Base-by-base conservation (phyloP, 2,888 invertebrate genomes). In the Lithophane socia region DNA sequence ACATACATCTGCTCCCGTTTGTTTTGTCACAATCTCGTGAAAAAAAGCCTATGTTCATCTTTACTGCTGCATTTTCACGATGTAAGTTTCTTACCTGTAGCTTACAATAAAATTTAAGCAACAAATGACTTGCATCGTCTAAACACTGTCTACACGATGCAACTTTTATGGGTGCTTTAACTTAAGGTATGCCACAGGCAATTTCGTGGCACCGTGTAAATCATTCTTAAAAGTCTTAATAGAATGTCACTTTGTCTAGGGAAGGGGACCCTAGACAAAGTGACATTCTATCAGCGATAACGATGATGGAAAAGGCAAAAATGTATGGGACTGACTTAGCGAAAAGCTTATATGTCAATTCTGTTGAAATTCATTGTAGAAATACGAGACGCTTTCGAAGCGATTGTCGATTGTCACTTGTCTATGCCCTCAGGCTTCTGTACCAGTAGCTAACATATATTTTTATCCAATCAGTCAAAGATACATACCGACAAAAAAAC, bases 1-100 rank as follows among this genome's bases (percentile, higher is more conserved):
- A 67, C 21, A 21, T 70, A 44, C 24, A n/a, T 37, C 73, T n/a
- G n/a, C 37, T 71, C 49, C 66, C 18, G 18, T 58, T 37, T 47
- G 68, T 44, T 58, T 37, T 47, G 68, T 44, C 10, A 56, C 4
- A 44, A 44, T 52, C 21, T 7, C 44, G 16, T 58, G 12, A 47
- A 58, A 29, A 47, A 47, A 18, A 29, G 44, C 29, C 24, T 21
- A 21, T 24, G 4, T 44, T 60, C 24, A 18, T 70, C 18, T 52
- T 37, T 3, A 42, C 37, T 21, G 21, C 63, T 8, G 13, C 4
- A 13, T 2, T n/a, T n/a, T n/a, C 42, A 42, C 13, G 9, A 42
- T 64, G 42, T 16, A 42, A 16, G n/a, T 16, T 64, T n/a, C 2
- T 58, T 64, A 4, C 9, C 64, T 42, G n/a, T 64, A 4, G 9